Evolutionary conservation across 37 sponge, comb jelly and placozoan genomes (phyloP).

Genomic region (Corticium candelabrum): DNA sequence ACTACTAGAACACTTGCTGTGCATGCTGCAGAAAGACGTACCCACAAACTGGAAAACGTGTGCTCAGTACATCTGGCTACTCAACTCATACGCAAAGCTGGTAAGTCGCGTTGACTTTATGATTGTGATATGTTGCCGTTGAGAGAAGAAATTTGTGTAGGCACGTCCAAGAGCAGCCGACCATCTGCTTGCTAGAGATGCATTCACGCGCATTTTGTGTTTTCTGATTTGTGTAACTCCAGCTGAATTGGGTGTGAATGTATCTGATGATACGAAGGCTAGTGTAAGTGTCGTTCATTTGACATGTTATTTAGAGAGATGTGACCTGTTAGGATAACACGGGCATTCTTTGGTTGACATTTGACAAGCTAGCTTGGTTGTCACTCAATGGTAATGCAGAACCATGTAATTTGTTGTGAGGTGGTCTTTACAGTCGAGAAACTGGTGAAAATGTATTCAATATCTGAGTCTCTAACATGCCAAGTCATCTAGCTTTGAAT

Average conservation of each 20-base stretch:
- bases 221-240: neutral
- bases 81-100: conserved; percentile 11
- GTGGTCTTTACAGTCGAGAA: no score
- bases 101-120: neutral
- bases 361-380: no score
- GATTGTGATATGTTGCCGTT: neutral
- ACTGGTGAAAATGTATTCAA: no score
- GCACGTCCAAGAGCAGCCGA: neutral
- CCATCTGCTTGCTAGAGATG: neutral
- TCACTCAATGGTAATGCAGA: no score
- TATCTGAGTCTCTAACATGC: no score
- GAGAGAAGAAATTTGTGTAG: no score
- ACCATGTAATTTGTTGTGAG: no score
- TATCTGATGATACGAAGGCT: neutral
- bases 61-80: conserved; percentile 52
- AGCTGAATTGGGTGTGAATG: neutral
- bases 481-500: no score
- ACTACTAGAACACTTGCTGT: conserved; percentile 37
- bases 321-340: no score
- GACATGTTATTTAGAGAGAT: no score
- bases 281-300: no score
- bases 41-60: conserved; percentile 42
- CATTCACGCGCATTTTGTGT: neutral
- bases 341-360: no score
- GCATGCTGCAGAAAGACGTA: conserved; percentile 51